Base-by-base conservation (phyloP, 2,797 vertebrate species). In the Cetoscarus ocellatus region DNA sequence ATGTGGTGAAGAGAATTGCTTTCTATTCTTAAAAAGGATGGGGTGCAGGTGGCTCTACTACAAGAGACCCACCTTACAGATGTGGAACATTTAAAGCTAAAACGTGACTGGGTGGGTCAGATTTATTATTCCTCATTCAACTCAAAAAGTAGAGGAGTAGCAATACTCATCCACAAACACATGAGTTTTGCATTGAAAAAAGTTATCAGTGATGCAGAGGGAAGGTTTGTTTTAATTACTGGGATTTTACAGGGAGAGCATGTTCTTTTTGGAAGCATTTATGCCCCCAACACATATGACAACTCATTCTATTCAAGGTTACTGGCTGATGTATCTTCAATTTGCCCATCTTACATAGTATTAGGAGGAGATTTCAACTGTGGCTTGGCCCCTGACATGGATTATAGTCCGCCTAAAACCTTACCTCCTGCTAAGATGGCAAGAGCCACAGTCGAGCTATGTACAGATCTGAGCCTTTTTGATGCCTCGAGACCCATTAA, bases 91-190 rank as follows among this genome's bases (percentile, higher is more conserved):
- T 10, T 11, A 13, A 43, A 43, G 11, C 10, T 43, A 11, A 40
- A 13, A 43, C 42, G 12, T 11, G 42, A 43, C 10, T 43, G 42
- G 42, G 42, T 43, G 10, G 42, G 42, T 13, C 42, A 43, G 10
- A 11, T 43, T 43, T 43, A 11, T 13, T 43, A 11, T 13, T 11
- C 42, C 12, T 43, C 42, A 11, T 43, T 43, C 12, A 43, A 43
- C 11, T 73, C 70, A 5, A 66, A 66, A 17, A 54, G 62, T 8
- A 47, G 61, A 9, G 55, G 55, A 14, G 4, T 57, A 11, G 69
- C 69, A 57, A 71, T 64, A 65, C 17, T 65, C 5, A 52, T 60
- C 8, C 48, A 73, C 13, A 70, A 70, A 62, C 14, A 18, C 2
- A 5, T 70, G 1, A 0, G 36, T 0, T 70, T 70, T 15, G 45